Evolutionary conservation across 2,113 vertebrate species (phyloP).

Genomic region (Craseonycteris thonglongyai): DNA sequence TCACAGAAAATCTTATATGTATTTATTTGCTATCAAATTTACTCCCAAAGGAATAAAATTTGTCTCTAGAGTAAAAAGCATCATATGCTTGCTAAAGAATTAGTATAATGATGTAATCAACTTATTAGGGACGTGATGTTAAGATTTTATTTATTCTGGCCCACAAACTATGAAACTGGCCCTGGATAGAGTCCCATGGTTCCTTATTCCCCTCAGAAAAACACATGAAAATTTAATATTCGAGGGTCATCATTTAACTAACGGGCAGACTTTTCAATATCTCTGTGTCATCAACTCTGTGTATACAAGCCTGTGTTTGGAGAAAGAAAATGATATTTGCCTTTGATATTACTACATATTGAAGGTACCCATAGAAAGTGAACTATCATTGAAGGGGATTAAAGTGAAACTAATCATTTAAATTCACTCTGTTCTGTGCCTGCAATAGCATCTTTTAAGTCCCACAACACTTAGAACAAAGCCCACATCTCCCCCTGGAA

Average conservation of each 20-base stretch:
- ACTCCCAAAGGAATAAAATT: neutral
- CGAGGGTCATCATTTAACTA: neutral
- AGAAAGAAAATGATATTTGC: constrained; percentile 27
- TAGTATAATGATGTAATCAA: neutral
- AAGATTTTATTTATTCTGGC: neutral
- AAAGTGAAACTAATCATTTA: neutral
- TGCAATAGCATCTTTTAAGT: neutral
- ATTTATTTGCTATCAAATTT: neutral
- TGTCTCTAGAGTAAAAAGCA: neutral
- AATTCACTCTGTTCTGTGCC: neutral
- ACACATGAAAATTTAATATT: neutral
- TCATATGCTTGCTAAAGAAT: neutral
- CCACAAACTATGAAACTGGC: neutral
- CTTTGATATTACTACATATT: neutral
- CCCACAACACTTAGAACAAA: neutral
- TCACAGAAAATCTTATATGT: neutral
- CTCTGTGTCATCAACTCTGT: neutral
- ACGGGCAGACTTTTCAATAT: neutral
- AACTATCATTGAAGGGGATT: neutral
- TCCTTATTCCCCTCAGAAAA: neutral
- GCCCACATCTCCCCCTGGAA: neutral
- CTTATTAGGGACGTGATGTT: neutral
- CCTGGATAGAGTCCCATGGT: neutral
- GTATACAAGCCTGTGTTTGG: neutral
- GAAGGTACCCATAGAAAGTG: neutral